Evolutionary conservation across 1,140 invertebrate species (phyloP), one percentile per base, ranked within the genome.

Genomic region (Pseudomyrmex cubaensis): DNA sequence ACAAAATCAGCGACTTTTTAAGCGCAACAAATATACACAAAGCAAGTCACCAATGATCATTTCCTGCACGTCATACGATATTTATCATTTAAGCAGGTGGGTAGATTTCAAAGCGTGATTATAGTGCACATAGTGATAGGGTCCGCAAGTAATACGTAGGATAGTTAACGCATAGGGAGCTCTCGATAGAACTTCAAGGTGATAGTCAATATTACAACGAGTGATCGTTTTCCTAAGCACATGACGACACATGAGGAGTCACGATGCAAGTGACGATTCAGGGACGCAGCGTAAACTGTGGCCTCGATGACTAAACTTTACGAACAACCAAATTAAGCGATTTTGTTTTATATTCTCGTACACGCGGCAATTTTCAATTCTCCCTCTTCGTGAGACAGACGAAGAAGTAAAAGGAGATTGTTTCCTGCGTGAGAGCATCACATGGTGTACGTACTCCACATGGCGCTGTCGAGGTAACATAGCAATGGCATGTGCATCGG

Each of bases 401-500:
- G 69, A 17, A 64, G 84, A 73, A 77, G 67, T 15, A 56, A 35
- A 22, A 17, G 54, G 52, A 73, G 76, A 20, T n/a, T 56, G 77
- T 56, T 62, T 7, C 59, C 35, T 35, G 35, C 63, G 25, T 52
- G 13, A n/a, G 70, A 48, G 46, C 69, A 87, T 87, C 74, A 87
- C 69, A 87, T 87, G 86, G 74, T 46, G 85, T 22, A 15, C 82
- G 75, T 87, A 87, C 74, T 63, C 86, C 85, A 84, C 82, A 87
- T 87, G 85, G 70, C 77, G 88, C 76, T 25, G 61, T 70, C 57
- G 84, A 63, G 84, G 75, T 82, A 82, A 72, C 74, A 72, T 48
- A 48, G 66, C 57, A 70, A 84, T 84, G 83, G 85, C 91, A 91
- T 91, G 90, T 93, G 91, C 89, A 89, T 89, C 83, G 91, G 92